These are phyloP conservation scores for Aphelinus certus DNA, from an alignment of 1,140 invertebrate genomes.

Conservation along the genomic window DNA sequence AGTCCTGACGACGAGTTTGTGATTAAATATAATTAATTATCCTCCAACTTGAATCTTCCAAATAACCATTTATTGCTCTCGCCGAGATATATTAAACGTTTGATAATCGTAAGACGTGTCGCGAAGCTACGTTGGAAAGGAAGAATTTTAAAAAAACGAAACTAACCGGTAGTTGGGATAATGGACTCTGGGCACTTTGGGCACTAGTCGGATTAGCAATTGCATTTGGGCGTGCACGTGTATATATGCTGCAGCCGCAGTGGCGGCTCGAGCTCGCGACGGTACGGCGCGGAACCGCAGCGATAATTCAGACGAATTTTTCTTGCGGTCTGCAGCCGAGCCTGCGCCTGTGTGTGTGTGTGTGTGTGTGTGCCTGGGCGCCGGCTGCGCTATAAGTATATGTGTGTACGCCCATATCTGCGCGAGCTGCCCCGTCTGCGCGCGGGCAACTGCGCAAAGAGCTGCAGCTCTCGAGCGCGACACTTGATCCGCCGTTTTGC, in stretches of 20 bases:
- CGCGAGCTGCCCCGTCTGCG: conserved; percentile 1
- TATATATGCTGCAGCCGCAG: not conserved
- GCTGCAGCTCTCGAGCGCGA: not conserved
- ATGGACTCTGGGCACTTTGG: not conserved
- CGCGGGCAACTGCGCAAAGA: not conserved
- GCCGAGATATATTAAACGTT: too few relatives aligned
- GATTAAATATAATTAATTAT: too few relatives aligned
- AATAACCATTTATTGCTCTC: too few relatives aligned
- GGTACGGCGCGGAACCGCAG: conserved; percentile 50
- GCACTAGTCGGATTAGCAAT: not conserved
- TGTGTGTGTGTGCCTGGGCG: conserved; percentile 28
- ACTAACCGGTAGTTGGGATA: too few relatives aligned
- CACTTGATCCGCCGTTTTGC: conserved; percentile 31
- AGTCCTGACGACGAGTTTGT: too few relatives aligned
- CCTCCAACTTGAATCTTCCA: too few relatives aligned
- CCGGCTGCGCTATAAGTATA: conserved; percentile 42
- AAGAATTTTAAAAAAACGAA: too few relatives aligned
- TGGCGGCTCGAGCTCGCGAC: not conserved
- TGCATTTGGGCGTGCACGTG: not conserved
- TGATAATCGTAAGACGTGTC: too few relatives aligned
- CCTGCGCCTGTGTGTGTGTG: conserved; percentile 31
- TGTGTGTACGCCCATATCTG: not conserved
- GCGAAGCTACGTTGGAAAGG: too few relatives aligned
- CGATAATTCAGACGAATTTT: conserved; percentile 63
- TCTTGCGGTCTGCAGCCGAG: conserved; percentile 54